These are phyloP conservation scores for Cantharis rustica DNA, from an alignment of 2,888 invertebrate species.

Conservation along the genomic window DNA sequence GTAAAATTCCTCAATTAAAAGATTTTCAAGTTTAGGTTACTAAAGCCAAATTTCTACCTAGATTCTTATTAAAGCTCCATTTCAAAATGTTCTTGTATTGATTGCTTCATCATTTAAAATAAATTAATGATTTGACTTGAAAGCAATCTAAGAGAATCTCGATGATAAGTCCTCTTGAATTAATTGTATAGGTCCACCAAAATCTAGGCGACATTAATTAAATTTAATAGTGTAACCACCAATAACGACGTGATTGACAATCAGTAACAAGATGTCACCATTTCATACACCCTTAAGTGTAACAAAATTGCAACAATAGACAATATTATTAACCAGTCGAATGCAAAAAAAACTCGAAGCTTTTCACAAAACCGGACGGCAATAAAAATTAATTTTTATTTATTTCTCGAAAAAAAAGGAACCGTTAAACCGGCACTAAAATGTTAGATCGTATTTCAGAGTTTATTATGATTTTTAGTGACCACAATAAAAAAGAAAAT, in stretches of 20 bases:
- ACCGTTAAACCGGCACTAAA: neutral
- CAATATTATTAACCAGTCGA: neutral
- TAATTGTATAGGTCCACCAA: neutral
- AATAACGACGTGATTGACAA: neutral
- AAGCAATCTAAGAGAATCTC: neutral
- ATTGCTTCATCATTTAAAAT: neutral
- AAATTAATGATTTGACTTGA: neutral
- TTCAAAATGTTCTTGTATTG: no score
- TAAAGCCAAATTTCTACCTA: no score
- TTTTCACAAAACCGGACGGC: neutral
- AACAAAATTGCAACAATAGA: neutral
- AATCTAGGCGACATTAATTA: neutral
- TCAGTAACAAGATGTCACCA: neutral
- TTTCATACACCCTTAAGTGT: neutral
- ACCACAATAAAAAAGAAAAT: neutral
- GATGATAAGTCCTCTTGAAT: neutral
- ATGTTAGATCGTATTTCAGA: neutral
- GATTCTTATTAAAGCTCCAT: no score
- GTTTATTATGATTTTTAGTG: neutral
- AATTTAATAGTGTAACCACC: neutral
- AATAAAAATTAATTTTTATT: neutral
- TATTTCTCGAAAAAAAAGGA: neutral
- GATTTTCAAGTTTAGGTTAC: no score
- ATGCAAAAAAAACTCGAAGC: neutral
- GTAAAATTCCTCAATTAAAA: no score